A percentile compares a stretch with the other conserved stretches of the same genome.
Evolutionary conservation across 2,113 vertebrate species (phyloP).

Genomic region (Typhlomys cinereus): DNA sequence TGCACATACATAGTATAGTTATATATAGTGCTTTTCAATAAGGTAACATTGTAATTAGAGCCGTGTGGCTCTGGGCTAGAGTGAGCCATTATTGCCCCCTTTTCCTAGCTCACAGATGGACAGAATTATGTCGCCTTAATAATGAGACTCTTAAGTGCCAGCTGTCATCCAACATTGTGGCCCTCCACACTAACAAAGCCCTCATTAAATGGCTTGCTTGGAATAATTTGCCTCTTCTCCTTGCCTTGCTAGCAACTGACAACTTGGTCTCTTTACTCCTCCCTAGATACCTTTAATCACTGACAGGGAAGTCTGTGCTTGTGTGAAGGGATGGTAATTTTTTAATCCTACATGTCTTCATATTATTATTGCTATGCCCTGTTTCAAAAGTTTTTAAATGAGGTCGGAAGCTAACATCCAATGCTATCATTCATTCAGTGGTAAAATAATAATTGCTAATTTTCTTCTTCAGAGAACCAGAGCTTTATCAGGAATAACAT

Average conservation of each 20-base stretch:
- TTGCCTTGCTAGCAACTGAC: constrained; percentile 47
- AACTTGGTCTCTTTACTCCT: neutral
- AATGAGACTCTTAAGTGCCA: constrained; percentile 58
- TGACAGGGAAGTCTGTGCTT: neutral
- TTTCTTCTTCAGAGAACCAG: constrained; percentile 79
- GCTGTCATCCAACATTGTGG: constrained; percentile 21
- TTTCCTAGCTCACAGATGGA: constrained; percentile 13
- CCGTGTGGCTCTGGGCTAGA: constrained; percentile 44
- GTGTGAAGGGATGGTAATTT: constrained; percentile 49
- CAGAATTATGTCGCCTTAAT: constrained; percentile 50
- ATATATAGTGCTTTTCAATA: neutral
- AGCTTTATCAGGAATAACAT: constrained; percentile 78
- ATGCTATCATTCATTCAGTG: constrained; percentile 69
- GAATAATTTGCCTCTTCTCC: constrained; percentile 46
- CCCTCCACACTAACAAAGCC: constrained; percentile 42
- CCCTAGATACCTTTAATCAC: constrained; percentile 32
- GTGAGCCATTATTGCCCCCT: constrained; percentile 54
- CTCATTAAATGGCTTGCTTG: constrained; percentile 47
- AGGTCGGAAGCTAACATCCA: constrained; percentile 67
- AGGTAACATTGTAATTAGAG: constrained; percentile 47
- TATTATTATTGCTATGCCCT: constrained; percentile 71
- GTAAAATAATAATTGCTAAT: constrained; percentile 82
- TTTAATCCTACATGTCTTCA: constrained; percentile 44
- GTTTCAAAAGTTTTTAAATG: constrained; percentile 68
- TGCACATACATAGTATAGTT: neutral